These are phyloP conservation scores for Salvator merianae DNA, from an alignment of 2,113 vertebrate genomes.

Conservation along the genomic window DNA sequence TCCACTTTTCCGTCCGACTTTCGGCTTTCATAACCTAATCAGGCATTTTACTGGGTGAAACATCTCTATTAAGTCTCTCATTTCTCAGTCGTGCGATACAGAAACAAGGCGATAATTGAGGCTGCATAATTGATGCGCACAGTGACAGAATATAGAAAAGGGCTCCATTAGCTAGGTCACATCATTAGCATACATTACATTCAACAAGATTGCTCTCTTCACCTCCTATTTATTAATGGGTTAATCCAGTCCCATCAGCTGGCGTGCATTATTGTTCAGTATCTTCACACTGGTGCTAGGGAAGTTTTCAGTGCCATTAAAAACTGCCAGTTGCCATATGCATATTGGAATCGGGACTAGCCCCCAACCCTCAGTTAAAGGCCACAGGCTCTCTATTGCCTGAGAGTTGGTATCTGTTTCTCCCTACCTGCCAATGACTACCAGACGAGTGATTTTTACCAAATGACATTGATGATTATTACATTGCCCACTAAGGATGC, in stretches of 20 bases:
- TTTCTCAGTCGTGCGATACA: constrained; percentile 67
- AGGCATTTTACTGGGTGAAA: constrained; percentile 69
- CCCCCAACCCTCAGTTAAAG: no score
- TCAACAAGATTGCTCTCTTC: constrained; percentile 75
- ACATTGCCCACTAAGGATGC: no score
- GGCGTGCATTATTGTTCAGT: constrained; percentile 64
- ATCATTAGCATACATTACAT: constrained; percentile 75
- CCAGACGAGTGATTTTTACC: no score
- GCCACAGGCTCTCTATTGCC: no score
- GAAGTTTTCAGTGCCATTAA: no score
- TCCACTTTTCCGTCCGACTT: constrained; percentile 42
- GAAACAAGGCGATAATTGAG: constrained; percentile 72
- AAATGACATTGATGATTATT: no score
- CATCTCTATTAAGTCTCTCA: constrained; percentile 71
- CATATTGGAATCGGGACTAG: no score
- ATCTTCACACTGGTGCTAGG: no score
- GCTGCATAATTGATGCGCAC: constrained; percentile 69
- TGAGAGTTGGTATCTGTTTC: no score
- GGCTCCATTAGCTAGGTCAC: constrained; percentile 75
- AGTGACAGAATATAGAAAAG: constrained; percentile 72
- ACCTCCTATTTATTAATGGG: constrained; percentile 74
- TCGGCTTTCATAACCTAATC: constrained; percentile 73
- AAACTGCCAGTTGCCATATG: no score
- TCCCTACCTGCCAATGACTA: no score
- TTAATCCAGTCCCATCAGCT: constrained; percentile 69